phyloP scores from a whole-genome alignment of 1,140 invertebrate genomes.

The Stegodyphus dumicola region DNA sequence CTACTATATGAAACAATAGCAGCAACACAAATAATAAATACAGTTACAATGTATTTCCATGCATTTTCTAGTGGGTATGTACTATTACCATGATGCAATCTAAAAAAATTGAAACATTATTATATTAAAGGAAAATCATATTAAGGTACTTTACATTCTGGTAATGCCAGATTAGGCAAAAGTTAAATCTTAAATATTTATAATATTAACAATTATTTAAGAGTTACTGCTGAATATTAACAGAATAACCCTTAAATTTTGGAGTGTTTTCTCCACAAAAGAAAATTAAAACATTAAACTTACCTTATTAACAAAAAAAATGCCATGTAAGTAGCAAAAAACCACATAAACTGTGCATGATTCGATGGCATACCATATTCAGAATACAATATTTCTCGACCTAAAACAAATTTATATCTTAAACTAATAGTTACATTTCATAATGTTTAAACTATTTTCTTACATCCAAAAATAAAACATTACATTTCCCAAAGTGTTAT shows the following conservation, averaged over 20 bases:
- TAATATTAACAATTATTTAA: too few relatives aligned
- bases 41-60: conserved; percentile 68
- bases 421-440: background rate
- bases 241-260: too few relatives aligned
- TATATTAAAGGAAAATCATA: conserved; percentile 23
- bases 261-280: too few relatives aligned
- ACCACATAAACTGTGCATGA: conserved; percentile 93
- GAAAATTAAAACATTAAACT: conserved; percentile 58
- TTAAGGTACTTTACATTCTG: too few relatives aligned
- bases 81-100: conserved; percentile 82
- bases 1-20: conserved; percentile 69
- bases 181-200: too few relatives aligned
- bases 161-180: too few relatives aligned
- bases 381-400: conserved; percentile 73
- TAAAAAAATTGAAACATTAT: conserved; percentile 14
- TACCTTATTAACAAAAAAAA: conserved; percentile 90
- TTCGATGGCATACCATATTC: conserved; percentile 96
- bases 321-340: conserved; percentile 86
- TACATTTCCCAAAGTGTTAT: background rate
- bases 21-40: conserved; percentile 66
- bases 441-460: too few relatives aligned
- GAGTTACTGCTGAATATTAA: too few relatives aligned
- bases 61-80: conserved; percentile 78
- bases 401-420: conserved; percentile 61
- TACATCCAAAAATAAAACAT: too few relatives aligned